phyloP scores from a whole-genome alignment of 1,140 invertebrate genomes.

The Helicoverpa zea region DNA sequence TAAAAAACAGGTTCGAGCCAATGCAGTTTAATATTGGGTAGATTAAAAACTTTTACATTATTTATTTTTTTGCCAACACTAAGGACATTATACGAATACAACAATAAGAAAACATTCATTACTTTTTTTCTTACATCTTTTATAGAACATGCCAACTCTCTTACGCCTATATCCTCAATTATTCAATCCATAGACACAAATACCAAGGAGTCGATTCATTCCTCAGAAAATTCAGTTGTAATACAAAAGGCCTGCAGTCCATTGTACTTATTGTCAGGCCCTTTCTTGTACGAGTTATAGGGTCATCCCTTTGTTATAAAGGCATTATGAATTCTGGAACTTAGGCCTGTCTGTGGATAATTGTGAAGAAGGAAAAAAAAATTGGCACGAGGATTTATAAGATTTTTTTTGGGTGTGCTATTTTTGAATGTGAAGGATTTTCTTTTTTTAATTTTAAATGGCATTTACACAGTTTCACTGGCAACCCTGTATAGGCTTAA shows the following conservation, averaged over 20 bases:
- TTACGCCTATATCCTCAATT: too few species aligned
- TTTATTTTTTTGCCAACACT: too few species aligned
- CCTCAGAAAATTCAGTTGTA: constrained; percentile 31
- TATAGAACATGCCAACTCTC: too few species aligned
- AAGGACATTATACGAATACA: too few species aligned
- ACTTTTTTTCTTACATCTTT: too few species aligned
- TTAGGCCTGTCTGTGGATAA: constrained; percentile 27
- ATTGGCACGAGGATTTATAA: neutral
- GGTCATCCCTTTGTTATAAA: constrained; percentile 44
- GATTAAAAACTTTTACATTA: too few species aligned
- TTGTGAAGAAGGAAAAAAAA: constrained; percentile 2
- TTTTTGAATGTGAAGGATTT: neutral
- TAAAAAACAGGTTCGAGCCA: too few species aligned
- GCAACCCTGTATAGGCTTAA: too few species aligned
- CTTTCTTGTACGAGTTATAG: constrained; percentile 29
- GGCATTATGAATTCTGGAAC: constrained; percentile 28
- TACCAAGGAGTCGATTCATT: neutral
- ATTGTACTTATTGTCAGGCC: constrained; percentile 35
- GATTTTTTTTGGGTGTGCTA: neutral
- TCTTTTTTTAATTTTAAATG: neutral
- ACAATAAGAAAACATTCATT: too few species aligned
- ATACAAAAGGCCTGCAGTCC: constrained; percentile 45
- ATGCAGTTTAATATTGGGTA: too few species aligned
- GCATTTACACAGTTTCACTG: too few species aligned
- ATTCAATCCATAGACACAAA: neutral